These are phyloP conservation scores for Drosophila pseudoobscura DNA, from an alignment of 1,140 invertebrate species.

Conservation along the genomic window DNA sequence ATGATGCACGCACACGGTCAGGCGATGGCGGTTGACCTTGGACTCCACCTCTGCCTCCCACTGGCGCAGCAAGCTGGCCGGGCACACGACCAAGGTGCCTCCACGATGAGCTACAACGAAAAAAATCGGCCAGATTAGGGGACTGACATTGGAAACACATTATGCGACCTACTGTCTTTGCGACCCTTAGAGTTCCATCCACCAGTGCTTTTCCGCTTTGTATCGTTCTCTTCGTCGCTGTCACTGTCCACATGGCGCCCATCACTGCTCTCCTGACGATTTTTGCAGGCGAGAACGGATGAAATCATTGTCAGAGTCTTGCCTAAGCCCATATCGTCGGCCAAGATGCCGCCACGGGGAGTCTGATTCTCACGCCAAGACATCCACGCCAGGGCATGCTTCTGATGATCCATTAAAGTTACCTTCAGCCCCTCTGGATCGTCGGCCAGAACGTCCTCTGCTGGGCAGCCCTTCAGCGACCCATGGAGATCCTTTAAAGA, in stretches of 20 bases:
- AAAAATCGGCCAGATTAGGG: neutral
- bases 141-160: neutral
- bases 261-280: constrained; percentile 50
- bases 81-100: constrained; percentile 94
- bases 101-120: constrained; percentile 84
- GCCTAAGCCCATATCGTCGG: constrained; percentile 97
- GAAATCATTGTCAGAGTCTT: constrained; percentile 97
- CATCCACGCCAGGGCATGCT: constrained; percentile 94
- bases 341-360: constrained; percentile 91
- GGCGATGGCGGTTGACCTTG: constrained; percentile 85
- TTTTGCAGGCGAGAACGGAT: constrained; percentile 85
- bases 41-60: constrained; percentile 93
- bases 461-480: constrained; percentile 87
- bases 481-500: constrained; percentile 87
- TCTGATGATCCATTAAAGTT: constrained; percentile 93
- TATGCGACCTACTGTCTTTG: constrained; percentile 67
- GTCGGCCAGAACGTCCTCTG: constrained; percentile 85
- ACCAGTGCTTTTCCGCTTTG: constrained; percentile 46
- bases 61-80: constrained; percentile 92
- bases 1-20: constrained; percentile 91
- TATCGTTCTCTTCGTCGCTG: constrained; percentile 64
- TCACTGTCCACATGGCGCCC: constrained; percentile 28
- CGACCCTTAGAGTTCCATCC: constrained; percentile 72
- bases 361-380: constrained; percentile 93
- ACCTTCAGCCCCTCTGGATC: constrained; percentile 88